Evolutionary conservation across 1,140 invertebrate genomes (phyloP).

Genomic region (Rhysida immarginata): DNA sequence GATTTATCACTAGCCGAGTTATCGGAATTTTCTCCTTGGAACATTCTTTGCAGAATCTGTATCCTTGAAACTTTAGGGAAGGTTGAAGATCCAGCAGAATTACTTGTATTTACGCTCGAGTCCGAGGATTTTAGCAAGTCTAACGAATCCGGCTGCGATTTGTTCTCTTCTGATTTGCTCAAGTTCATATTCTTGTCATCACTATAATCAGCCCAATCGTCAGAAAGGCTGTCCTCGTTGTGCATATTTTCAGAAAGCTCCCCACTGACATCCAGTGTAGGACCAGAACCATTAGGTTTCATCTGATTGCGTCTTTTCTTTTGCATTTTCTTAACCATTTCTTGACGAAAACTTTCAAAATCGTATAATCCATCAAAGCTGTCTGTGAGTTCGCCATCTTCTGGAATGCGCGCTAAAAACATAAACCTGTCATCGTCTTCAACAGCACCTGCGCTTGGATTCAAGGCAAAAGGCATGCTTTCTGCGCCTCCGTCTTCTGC

Average conservation of each 20-base stretch:
- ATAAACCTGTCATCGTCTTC: background rate
- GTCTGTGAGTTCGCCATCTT: background rate
- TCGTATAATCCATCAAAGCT: conserved; percentile 2
- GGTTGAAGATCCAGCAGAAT: no score
- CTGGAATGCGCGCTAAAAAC: background rate
- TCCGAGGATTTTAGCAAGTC: background rate
- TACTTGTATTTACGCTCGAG: no score
- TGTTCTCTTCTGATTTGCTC: background rate
- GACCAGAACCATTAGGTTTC: background rate
- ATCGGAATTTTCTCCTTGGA: no score
- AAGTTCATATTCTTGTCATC: background rate
- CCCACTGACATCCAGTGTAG: background rate
- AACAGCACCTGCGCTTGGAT: background rate
- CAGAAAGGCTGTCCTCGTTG: background rate
- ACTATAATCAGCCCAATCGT: background rate
- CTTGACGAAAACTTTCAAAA: conserved; percentile 4
- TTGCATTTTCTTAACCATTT: conserved; percentile 7
- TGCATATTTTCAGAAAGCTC: background rate
- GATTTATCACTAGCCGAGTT: no score
- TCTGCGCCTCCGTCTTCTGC: background rate
- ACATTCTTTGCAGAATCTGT: no score
- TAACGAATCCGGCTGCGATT: background rate
- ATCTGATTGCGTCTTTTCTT: background rate
- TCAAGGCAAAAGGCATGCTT: background rate
- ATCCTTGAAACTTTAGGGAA: no score